Evolutionary conservation across 2,113 vertebrate genomes (phyloP).

Genomic region (Hassar affinis): DNA sequence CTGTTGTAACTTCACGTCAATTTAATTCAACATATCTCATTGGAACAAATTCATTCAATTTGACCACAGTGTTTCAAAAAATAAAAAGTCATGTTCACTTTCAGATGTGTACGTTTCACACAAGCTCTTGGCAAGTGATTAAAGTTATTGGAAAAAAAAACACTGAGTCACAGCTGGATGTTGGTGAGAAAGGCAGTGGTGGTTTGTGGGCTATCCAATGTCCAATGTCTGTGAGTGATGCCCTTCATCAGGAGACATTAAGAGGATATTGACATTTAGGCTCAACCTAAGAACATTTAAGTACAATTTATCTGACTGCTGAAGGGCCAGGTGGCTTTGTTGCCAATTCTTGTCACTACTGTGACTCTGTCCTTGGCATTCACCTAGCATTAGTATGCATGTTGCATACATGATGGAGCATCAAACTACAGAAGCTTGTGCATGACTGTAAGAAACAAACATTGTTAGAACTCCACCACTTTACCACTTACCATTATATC

Average conservation of each 20-base stretch:
- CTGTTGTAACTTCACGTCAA: not conserved
- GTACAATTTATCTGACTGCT: slow-evolving; percentile 68
- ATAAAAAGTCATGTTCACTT: not conserved
- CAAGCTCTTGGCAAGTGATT: not conserved
- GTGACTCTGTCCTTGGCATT: not conserved
- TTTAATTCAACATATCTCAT: not conserved
- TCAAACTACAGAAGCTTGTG: not conserved
- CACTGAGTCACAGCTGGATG: slow-evolving; percentile 89
- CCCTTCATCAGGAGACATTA: slow-evolving; percentile 85
- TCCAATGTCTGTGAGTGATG: slow-evolving; percentile 89
- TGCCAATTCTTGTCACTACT: not conserved
- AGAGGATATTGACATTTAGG: slow-evolving; percentile 81
- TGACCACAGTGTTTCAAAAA: not conserved
- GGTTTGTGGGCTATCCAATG: slow-evolving; percentile 90
- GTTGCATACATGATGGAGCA: not conserved
- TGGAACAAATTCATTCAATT: not conserved
- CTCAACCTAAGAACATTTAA: slow-evolving; percentile 72
- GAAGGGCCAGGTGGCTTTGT: slow-evolving; percentile 1
- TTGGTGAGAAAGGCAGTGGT: slow-evolving; percentile 71
- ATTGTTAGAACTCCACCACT: not conserved
- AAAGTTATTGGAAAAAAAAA: slow-evolving; percentile 86
- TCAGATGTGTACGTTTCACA: not conserved
- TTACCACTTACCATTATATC: not conserved
- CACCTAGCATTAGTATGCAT: not conserved
- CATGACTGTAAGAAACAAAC: not conserved